A percentile compares a stretch with the other conserved stretches of the same genome.
Evolutionary conservation across 2,888 invertebrate genomes (phyloP).

Genomic region (Maniola hyperantus): DNA sequence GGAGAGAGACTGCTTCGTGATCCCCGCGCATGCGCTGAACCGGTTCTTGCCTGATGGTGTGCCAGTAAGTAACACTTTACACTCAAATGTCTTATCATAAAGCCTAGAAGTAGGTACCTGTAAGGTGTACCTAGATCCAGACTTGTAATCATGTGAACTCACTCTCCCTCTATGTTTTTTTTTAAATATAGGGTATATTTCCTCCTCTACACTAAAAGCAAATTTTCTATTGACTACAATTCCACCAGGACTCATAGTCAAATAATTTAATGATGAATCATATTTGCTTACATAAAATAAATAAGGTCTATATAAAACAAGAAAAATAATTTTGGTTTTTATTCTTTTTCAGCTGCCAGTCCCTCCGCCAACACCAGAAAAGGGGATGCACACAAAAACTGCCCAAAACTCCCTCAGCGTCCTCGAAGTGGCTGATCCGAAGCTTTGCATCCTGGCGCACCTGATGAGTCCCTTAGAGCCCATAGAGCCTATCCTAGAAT

Average conservation of each 20-base stretch:
- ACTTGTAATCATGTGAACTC: no score
- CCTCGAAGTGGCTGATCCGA: conserved; percentile 93
- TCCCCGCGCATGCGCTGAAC: conserved; percentile 93
- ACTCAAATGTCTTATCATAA: no score
- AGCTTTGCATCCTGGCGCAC: conserved; percentile 93
- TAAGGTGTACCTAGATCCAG: no score
- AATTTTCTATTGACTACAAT: no score
- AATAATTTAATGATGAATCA: no score
- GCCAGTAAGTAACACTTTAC: conserved; percentile 87
- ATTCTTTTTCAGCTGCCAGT: conserved; percentile 78
- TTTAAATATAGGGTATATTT: no score
- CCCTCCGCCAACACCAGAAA: conserved; percentile 85
- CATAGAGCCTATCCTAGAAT: conserved; percentile 92
- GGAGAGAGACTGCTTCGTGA: conserved; percentile 96
- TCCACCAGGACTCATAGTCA: no score
- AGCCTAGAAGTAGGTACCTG: no score
- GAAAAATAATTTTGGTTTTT: neutral
- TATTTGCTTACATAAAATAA: no score
- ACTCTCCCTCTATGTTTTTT: no score
- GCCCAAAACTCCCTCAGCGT: conserved; percentile 87
- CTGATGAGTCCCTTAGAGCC: conserved; percentile 94
- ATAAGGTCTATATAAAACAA: no score
- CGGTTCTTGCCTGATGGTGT: conserved; percentile 95
- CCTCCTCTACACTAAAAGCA: no score
- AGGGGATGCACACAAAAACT: conserved; percentile 83